These are phyloP conservation scores for Pseudochirops corinnae DNA, from an alignment of 2,797 vertebrate species.

Conservation along the genomic window DNA sequence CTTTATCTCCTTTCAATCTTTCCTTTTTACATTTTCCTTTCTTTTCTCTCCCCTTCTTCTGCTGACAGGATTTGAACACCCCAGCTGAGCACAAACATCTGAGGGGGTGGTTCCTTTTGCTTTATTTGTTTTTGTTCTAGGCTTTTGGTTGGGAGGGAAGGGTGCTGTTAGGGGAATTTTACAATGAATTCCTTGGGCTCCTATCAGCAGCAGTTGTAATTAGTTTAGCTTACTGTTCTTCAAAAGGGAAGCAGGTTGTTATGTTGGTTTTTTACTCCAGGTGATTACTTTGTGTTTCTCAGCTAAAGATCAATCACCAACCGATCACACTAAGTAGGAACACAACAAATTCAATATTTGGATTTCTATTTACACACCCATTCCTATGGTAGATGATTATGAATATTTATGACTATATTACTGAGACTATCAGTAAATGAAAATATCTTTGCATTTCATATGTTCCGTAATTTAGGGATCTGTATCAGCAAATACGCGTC, in stretches of 20 bases:
- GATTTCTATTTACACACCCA: constrained; percentile 52
- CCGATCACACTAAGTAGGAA: constrained; percentile 18
- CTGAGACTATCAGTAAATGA: constrained; percentile 32
- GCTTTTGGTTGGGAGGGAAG: background rate
- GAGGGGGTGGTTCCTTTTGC: background rate
- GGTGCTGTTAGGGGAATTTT: background rate
- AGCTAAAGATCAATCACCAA: background rate
- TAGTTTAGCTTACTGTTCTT: background rate
- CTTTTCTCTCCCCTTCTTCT: background rate
- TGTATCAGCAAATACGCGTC: constrained; percentile 61
- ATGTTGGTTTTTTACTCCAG: background rate
- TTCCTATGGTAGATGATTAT: constrained; percentile 36
- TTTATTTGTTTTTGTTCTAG: background rate
- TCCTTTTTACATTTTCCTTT: background rate
- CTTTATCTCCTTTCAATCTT: background rate
- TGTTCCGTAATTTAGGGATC: constrained; percentile 54
- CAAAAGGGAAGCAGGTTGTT: background rate
- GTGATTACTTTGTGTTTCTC: background rate
- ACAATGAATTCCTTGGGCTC: background rate
- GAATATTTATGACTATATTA: constrained; percentile 28
- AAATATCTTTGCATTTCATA: constrained; percentile 60
- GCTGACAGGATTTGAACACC: background rate
- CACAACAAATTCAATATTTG: constrained; percentile 28
- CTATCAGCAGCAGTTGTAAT: constrained; percentile 31
- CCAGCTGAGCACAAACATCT: background rate